A percentile compares a stretch with the other conserved stretches of the same genome.
Conservation (phyloP, 2,797 vertebrate species). For the Tauraco hartlaubi region DNA sequence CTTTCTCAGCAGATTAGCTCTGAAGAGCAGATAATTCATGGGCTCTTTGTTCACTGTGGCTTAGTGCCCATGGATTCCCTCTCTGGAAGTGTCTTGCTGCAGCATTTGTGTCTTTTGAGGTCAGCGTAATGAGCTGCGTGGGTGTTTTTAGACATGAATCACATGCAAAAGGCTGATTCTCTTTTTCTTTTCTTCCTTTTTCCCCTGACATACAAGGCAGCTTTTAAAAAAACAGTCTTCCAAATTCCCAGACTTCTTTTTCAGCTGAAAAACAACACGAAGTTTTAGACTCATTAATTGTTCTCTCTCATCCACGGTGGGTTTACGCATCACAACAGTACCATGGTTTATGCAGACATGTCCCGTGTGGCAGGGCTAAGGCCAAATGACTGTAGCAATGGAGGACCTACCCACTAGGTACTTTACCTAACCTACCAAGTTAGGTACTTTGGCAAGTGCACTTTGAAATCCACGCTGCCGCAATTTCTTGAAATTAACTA, state of each 20-base stretch:
- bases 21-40: not conserved
- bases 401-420: not conserved
- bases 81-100: slow-evolving; percentile 36
- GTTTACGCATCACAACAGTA: not conserved
- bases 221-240: not conserved
- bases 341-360: not conserved
- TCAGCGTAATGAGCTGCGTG: slow-evolving; percentile 44
- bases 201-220: not conserved
- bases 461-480: not conserved
- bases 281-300: not conserved
- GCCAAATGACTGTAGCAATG: not conserved
- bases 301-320: not conserved
- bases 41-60: slow-evolving; percentile 9
- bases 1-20: slow-evolving; percentile 6
- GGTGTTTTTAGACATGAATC: slow-evolving; percentile 63
- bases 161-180: slow-evolving; percentile 52
- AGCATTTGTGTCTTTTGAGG: slow-evolving; percentile 57
- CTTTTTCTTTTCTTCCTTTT: not conserved
- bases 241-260: not conserved
- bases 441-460: not conserved
- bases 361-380: not conserved
- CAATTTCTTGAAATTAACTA: not conserved
- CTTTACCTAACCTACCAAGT: not conserved
- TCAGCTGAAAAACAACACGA: not conserved
- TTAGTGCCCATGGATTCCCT: slow-evolving; percentile 7